Conservation (phyloP, 2,888 invertebrate genomes). For the Dasysyrphus albostriatus region DNA sequence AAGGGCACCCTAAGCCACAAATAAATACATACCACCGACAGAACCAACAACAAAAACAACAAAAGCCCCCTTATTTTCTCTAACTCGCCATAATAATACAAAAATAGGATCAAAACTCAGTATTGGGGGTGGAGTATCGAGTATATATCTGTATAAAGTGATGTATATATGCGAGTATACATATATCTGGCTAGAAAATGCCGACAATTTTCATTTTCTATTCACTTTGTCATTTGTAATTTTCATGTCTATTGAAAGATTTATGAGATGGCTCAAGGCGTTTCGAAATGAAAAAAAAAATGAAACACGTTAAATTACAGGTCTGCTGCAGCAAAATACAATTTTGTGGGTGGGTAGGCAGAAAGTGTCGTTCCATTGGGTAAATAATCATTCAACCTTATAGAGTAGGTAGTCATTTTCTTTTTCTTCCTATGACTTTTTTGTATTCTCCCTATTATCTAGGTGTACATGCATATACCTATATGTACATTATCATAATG, state of each 20-base stretch:
- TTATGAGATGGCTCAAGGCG: constrained; percentile 74
- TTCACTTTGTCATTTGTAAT: constrained; percentile 75
- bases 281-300: constrained; percentile 45
- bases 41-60: background rate
- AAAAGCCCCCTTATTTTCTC: background rate
- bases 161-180: background rate
- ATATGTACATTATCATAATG: no score
- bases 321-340: constrained; percentile 40
- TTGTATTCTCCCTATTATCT: background rate
- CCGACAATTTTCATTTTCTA: constrained; percentile 75
- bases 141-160: background rate
- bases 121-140: constrained; percentile 37
- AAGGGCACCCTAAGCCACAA: constrained; percentile 21
- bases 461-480: background rate
- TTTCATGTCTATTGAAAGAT: constrained; percentile 75
- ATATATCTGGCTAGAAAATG: constrained; percentile 51
- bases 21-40: background rate
- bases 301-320: constrained; percentile 64
- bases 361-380: constrained; percentile 67
- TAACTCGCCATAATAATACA: constrained; percentile 5
- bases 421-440: background rate
- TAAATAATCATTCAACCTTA: constrained; percentile 69
- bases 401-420: constrained; percentile 25
- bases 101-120: background rate
- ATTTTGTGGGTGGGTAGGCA: constrained; percentile 23